A percentile compares a stretch with the other conserved stretches of the same genome.
Conservation (phyloP, 2,797 vertebrate genomes). For the Remorina albescens region DNA sequence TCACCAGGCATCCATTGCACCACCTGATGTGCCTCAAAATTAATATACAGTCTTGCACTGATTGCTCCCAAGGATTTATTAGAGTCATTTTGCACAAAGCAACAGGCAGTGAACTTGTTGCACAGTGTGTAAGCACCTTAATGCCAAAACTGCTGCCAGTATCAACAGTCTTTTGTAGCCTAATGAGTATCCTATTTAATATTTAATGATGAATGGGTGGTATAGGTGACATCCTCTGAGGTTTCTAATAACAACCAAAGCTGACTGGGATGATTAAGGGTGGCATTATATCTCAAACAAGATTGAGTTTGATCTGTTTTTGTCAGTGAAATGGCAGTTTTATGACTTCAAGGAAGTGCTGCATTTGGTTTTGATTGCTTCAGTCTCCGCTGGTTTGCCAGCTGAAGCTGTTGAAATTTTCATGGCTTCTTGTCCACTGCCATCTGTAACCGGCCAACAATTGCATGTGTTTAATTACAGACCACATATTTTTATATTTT, state of each 20-base stretch:
- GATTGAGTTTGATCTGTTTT: conserved; percentile 26
- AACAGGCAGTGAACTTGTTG: conserved; percentile 8
- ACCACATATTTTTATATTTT: background rate
- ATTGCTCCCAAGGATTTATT: conserved; percentile 9
- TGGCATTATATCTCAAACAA: background rate
- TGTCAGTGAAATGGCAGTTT: conserved; percentile 32
- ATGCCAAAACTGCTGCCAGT: background rate
- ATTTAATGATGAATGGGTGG: conserved; percentile 4
- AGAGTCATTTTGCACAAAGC: background rate
- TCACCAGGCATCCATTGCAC: background rate
- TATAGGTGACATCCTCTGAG: background rate
- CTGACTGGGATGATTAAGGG: conserved; percentile 8
- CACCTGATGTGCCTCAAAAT: background rate
- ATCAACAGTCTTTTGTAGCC: background rate
- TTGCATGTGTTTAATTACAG: conserved; percentile 10
- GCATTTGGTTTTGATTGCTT: conserved; percentile 47
- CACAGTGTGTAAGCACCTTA: background rate
- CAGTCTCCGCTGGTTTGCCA: conserved; percentile 26
- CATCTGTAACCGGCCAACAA: conserved; percentile 33
- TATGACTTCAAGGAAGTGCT: conserved; percentile 31
- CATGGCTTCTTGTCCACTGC: conserved; percentile 7
- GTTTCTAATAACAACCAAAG: conserved; percentile 6
- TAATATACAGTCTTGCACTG: background rate
- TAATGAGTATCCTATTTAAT: conserved; percentile 1
- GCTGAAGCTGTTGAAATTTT: conserved; percentile 24